Conservation (phyloP, 2,113 vertebrate genomes). For the Planiliza haematocheilus region DNA sequence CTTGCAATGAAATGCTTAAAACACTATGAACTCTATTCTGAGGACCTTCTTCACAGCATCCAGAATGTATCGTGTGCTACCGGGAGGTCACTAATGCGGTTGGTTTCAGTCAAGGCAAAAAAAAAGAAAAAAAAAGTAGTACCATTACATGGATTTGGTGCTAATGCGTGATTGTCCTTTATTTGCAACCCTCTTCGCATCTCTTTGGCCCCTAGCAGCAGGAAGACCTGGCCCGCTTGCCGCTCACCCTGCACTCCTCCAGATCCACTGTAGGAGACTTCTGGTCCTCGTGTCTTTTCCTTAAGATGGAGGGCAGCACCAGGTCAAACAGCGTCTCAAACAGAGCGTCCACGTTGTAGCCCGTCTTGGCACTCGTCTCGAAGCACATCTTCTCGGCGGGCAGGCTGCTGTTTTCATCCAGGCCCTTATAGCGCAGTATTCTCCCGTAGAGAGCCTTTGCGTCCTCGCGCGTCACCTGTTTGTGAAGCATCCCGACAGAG, state of each 20-base stretch:
- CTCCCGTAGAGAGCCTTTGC: constrained; percentile 89
- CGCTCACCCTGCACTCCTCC: constrained; percentile 71
- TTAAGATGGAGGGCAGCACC: constrained; percentile 89
- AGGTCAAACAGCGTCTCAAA: constrained; percentile 95
- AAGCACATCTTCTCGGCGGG: constrained; percentile 95
- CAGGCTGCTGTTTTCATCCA: constrained; percentile 87
- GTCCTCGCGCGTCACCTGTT: constrained; percentile 88
- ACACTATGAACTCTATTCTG: not conserved
- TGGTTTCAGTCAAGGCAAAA: constrained; percentile 23
- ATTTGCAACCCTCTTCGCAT: not conserved
- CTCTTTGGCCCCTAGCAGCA: constrained; percentile 66
- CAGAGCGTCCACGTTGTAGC: constrained; percentile 91
- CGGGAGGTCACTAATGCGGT: constrained; percentile 5
- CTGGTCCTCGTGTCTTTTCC: constrained; percentile 85
- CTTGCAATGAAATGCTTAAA: constrained; percentile 12
- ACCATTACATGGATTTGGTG: constrained; percentile 41
- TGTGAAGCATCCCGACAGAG: constrained; percentile 63
- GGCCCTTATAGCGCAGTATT: constrained; percentile 91
- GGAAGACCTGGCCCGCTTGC: constrained; percentile 47
- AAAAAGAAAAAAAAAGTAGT: constrained; percentile 7
- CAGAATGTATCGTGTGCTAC: not conserved
- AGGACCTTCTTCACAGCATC: constrained; percentile 32
- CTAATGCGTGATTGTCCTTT: constrained; percentile 36
- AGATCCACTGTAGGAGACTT: constrained; percentile 87
- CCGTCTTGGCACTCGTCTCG: constrained; percentile 96